These are phyloP conservation scores for Gnathonemus echidnorhynchus DNA, from an alignment of 2,113 vertebrate genomes.

Conservation along the genomic window DNA sequence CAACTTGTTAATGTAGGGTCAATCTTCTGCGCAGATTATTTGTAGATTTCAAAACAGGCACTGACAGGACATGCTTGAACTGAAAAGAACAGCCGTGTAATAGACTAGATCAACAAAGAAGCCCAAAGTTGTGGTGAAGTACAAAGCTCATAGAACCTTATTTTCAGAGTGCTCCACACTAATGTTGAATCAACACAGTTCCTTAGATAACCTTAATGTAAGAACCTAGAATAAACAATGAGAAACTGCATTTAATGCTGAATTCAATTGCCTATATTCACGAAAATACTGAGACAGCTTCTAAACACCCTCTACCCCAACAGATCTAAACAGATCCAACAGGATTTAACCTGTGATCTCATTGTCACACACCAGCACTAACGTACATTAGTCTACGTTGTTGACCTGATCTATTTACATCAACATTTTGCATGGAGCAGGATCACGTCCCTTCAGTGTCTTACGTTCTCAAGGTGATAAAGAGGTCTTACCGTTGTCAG, in stretches of 20 bases:
- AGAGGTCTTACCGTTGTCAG: slow-evolving; percentile 81
- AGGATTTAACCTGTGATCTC: not conserved
- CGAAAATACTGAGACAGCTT: not conserved
- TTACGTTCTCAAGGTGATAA: not conserved
- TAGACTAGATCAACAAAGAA: not conserved
- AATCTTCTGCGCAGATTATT: not conserved
- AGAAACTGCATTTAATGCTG: not conserved
- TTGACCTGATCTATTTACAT: not conserved
- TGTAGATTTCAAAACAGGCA: not conserved
- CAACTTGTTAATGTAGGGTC: not conserved
- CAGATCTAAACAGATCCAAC: not conserved
- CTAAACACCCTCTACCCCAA: not conserved
- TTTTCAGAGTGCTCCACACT: not conserved
- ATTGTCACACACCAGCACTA: not conserved
- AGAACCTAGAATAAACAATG: not conserved
- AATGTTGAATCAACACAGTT: not conserved
- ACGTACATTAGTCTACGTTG: not conserved
- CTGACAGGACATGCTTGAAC: not conserved
- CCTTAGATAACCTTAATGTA: not conserved
- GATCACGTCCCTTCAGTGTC: not conserved
- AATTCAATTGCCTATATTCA: not conserved
- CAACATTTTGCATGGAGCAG: not conserved
- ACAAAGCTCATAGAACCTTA: not conserved
- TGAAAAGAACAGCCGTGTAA: not conserved
- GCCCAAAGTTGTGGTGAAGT: not conserved